phyloP scores from a whole-genome alignment of 2,797 vertebrate species.

The Rhinatrema bivittatum region DNA sequence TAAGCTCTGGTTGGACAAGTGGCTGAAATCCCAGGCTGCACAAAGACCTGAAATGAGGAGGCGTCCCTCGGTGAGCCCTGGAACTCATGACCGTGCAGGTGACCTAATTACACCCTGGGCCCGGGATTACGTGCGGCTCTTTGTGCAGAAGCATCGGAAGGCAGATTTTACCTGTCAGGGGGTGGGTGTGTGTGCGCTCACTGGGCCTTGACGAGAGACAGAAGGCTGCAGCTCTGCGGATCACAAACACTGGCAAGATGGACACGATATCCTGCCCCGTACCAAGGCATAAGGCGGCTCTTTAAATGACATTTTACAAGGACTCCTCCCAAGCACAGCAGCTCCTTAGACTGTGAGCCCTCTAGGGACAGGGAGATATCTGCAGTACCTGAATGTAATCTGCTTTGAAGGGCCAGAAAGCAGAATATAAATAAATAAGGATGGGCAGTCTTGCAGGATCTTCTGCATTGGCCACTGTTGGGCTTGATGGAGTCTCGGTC shows the following conservation, averaged over 20 bases:
- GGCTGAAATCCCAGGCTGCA: conserved; percentile 72
- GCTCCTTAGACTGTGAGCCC: no score
- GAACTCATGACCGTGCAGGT: conserved; percentile 88
- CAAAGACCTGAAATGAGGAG: conserved; percentile 61
- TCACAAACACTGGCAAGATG: conserved; percentile 52
- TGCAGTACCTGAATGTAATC: no score
- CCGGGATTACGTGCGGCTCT: conserved; percentile 68
- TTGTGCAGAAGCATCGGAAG: conserved; percentile 73
- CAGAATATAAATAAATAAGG: no score
- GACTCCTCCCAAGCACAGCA: no score
- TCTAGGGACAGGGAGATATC: no score
- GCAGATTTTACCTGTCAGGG: conserved; percentile 90
- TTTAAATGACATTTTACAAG: no score
- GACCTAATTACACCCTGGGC: conserved; percentile 69
- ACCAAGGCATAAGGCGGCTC: no score
- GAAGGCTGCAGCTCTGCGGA: conserved; percentile 56
- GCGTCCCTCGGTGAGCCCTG: conserved; percentile 61
- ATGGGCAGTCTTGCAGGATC: no score
- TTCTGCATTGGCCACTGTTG: no score
- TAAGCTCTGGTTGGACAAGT: conserved; percentile 81
- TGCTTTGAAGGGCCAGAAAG: no score
- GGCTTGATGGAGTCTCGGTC: no score
- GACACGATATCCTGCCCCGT: conserved; percentile 48
- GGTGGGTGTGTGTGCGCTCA: conserved; percentile 79
- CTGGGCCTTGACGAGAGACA: conserved; percentile 58